Percentiles rank a stretch among this genome's conserved stretches.
Conservation (phyloP, 2,797 vertebrate genomes). For the Arctocebus calabarensis region DNA sequence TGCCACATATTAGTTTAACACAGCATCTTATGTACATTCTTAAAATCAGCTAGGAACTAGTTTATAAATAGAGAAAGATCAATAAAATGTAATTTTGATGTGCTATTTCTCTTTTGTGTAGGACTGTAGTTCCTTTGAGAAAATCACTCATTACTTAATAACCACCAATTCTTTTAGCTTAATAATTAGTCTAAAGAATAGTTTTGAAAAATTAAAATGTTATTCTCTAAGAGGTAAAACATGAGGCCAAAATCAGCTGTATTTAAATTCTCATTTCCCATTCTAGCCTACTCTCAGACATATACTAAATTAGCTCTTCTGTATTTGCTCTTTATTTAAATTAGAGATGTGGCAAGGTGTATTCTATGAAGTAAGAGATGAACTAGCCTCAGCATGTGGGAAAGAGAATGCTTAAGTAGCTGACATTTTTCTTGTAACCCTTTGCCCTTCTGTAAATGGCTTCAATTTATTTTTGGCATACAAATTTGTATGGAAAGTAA, state of each 20-base stretch:
- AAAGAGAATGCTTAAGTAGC: neutral
- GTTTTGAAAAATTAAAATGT: constrained; percentile 38
- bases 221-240: constrained; percentile 44
- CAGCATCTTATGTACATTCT: neutral
- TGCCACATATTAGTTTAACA: neutral
- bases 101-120: neutral
- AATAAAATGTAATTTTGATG: neutral
- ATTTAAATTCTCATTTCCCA: constrained; percentile 25
- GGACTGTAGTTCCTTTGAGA: neutral
- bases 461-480: neutral
- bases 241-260: neutral
- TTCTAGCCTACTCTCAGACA: neutral
- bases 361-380: neutral
- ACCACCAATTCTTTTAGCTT: neutral
- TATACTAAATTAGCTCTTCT: neutral
- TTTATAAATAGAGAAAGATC: neutral
- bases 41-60: neutral
- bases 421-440: neutral
- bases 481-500: neutral
- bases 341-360: neutral
- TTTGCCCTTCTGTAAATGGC: neutral
- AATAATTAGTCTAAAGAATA: constrained; percentile 27
- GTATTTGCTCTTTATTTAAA: neutral
- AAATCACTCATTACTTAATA: neutral
- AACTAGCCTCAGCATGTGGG: neutral